Conservation (phyloP, 2,113 vertebrate species). For the Muntiacus reevesi region DNA sequence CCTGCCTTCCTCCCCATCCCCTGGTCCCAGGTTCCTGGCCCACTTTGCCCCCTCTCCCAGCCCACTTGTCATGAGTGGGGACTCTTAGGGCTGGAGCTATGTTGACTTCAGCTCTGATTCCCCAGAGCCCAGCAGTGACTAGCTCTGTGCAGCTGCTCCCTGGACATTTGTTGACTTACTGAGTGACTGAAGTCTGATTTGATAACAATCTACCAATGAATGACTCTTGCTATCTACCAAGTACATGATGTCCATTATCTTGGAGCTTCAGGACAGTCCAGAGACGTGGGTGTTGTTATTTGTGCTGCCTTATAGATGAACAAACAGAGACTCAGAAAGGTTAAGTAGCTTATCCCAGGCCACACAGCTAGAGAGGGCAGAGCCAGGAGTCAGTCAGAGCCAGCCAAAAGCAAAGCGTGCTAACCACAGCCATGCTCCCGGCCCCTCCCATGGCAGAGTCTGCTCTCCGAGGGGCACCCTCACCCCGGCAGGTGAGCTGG, state of each 20-base stretch:
- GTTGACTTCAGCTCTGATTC: not conserved
- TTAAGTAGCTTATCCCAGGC: not conserved
- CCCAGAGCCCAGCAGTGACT: not conserved
- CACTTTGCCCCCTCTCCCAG: not conserved
- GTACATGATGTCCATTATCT: not conserved
- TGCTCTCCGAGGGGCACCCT: not conserved
- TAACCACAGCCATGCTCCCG: accelerated
- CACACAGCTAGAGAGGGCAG: not conserved
- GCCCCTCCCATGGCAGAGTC: not conserved
- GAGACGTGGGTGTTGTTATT: not conserved
- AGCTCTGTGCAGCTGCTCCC: not conserved
- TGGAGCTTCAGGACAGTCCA: not conserved
- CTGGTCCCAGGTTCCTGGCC: not conserved
- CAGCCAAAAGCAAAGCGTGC: accelerated
- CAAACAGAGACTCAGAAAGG: not conserved
- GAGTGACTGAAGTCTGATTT: not conserved
- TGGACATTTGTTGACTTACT: not conserved
- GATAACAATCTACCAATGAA: not conserved
- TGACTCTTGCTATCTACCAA: not conserved
- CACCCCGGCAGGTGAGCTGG: not conserved
- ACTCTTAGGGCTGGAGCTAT: not conserved
- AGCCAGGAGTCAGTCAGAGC: not conserved
- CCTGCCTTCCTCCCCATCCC: not conserved
- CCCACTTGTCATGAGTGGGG: not conserved
- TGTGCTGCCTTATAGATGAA: not conserved